Percentiles rank a stretch among this genome's conserved stretches.
Evolutionary conservation across 2,113 vertebrate species (phyloP).

Genomic region (Colinus virginianus): DNA sequence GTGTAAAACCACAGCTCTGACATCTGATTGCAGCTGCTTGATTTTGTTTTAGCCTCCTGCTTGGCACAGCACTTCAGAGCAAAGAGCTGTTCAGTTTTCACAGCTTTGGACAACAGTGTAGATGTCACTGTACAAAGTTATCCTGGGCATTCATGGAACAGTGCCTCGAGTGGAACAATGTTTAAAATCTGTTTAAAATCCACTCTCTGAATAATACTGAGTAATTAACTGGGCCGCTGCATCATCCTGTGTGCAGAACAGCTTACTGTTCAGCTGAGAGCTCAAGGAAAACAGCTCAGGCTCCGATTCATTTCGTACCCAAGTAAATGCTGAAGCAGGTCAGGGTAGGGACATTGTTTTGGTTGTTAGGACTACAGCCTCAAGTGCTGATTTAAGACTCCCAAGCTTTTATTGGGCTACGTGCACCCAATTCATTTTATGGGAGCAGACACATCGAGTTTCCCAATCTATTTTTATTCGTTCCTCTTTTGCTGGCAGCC

Average conservation of each 20-base stretch:
- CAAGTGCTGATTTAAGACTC: constrained; percentile 35
- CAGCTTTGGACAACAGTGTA: not conserved
- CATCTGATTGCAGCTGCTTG: not conserved
- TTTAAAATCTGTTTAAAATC: not conserved
- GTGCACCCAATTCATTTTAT: constrained; percentile 47
- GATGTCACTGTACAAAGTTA: not conserved
- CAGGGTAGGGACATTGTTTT: not conserved
- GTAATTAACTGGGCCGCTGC: not conserved
- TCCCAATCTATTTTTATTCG: constrained; percentile 19
- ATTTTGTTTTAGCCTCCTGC: not conserved
- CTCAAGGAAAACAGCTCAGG: not conserved
- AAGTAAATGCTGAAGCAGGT: not conserved
- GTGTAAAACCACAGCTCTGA: not conserved
- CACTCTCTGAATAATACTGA: not conserved
- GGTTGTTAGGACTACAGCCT: not conserved
- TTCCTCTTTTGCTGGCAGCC: constrained; percentile 69
- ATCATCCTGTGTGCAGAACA: not conserved
- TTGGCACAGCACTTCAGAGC: not conserved
- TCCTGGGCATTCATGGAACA: not conserved
- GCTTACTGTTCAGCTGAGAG: not conserved
- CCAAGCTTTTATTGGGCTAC: constrained; percentile 47
- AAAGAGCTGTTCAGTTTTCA: not conserved
- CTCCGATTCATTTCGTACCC: not conserved
- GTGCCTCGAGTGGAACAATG: not conserved
- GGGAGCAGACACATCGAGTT: constrained; percentile 2